Evolutionary conservation across 2,888 invertebrate genomes (phyloP).

Genomic region (Xylota segnis): DNA sequence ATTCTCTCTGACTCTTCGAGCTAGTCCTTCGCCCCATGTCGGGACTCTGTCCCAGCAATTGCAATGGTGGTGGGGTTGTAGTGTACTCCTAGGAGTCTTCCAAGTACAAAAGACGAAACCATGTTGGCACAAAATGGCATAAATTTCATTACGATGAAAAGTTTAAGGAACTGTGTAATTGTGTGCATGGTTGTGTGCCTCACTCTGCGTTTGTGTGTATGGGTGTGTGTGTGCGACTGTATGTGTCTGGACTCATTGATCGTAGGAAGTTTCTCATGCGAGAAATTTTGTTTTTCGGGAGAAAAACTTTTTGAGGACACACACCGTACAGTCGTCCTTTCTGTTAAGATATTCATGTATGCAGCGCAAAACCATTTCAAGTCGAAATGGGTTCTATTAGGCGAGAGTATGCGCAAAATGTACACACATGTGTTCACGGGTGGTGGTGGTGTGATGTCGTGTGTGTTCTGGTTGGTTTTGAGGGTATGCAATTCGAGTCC

Average conservation of each 20-base stretch:
- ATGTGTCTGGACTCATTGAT: slow-evolving; percentile 54
- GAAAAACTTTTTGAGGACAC: slow-evolving; percentile 35
- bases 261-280: slow-evolving; percentile 58
- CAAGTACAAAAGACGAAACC: slow-evolving; percentile 44
- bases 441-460: not conserved
- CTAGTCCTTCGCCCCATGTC: slow-evolving; percentile 7
- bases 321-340: slow-evolving; percentile 30
- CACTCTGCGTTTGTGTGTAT: too few species aligned
- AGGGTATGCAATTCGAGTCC: slow-evolving; percentile 50
- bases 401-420: slow-evolving; percentile 74
- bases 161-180: slow-evolving; percentile 63
- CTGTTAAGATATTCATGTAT: slow-evolving; percentile 40
- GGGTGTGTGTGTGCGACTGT: too few species aligned
- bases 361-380: slow-evolving; percentile 67
- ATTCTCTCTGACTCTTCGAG: not conserved
- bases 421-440: slow-evolving; percentile 46
- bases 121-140: slow-evolving; percentile 70
- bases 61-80: slow-evolving; percentile 20
- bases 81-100: slow-evolving; percentile 18
- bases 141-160: slow-evolving; percentile 68
- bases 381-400: slow-evolving; percentile 63
- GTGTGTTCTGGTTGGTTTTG: slow-evolving; percentile 43
- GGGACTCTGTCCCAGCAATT: slow-evolving; percentile 3
- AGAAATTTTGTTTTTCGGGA: slow-evolving; percentile 51
- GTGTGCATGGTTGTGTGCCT: not conserved